Evolutionary conservation across 2,888 invertebrate genomes (phyloP).

Genomic region (Caenorhabditis becei): DNA sequence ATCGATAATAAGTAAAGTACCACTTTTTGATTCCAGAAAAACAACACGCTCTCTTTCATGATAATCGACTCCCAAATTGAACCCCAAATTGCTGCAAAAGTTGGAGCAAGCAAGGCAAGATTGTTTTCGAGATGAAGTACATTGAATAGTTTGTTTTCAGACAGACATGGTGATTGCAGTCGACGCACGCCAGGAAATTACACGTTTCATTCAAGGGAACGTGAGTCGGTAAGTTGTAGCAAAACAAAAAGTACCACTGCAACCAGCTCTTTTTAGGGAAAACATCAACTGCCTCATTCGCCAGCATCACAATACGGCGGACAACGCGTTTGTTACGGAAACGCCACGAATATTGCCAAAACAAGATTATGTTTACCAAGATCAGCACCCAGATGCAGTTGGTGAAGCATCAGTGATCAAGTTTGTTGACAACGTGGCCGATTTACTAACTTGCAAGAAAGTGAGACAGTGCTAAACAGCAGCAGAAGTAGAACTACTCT

Average conservation of each 20-base stretch:
- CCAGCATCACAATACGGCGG: conserved; percentile 58
- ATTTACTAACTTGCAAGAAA: conserved; percentile 24
- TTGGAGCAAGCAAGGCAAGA: conserved; percentile 37
- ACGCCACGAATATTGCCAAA: conserved; percentile 17
- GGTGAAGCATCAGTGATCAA: conserved; percentile 30
- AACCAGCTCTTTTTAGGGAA: conserved; percentile 23
- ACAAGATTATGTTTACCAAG: background rate
- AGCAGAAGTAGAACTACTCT: background rate
- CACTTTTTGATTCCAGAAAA: conserved; percentile 26
- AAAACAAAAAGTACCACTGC: background rate
- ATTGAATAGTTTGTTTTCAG: conserved; percentile 14
- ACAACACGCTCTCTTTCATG: conserved; percentile 49
- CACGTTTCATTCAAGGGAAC: conserved; percentile 34
- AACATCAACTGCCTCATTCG: conserved; percentile 49
- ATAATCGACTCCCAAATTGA: conserved; percentile 35
- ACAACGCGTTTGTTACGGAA: conserved; percentile 49
- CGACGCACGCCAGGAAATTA: conserved; percentile 48
- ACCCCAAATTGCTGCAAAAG: conserved; percentile 30
- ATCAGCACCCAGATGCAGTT: conserved; percentile 21
- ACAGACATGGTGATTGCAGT: conserved; percentile 48
- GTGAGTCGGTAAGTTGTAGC: conserved; percentile 23
- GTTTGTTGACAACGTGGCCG: conserved; percentile 13
- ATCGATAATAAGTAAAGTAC: too few relatives aligned
- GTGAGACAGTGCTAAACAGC: conserved; percentile 2
- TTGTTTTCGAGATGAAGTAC: background rate